These are phyloP conservation scores for Setophaga petechia DNA, from an alignment of 2,113 vertebrate genomes.

Conservation along the genomic window DNA sequence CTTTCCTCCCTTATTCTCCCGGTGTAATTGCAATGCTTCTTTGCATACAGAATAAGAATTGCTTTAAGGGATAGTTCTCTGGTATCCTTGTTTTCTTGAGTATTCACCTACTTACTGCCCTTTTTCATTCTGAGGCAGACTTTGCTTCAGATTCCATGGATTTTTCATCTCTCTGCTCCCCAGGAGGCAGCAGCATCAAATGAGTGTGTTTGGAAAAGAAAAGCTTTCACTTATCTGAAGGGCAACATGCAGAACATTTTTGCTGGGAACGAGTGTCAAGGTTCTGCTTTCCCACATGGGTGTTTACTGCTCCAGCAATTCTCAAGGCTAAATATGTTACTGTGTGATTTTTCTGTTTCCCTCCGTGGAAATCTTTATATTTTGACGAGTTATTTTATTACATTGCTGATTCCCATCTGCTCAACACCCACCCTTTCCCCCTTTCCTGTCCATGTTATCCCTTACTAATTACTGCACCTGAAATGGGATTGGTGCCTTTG, in stretches of 20 bases:
- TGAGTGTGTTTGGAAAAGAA: neutral
- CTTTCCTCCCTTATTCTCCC: neutral
- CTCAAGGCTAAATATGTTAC: neutral
- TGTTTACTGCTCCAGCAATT: neutral
- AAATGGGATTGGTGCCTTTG: neutral
- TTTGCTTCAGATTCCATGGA: neutral
- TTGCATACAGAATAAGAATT: constrained; percentile 18
- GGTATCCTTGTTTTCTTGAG: neutral
- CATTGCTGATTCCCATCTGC: neutral
- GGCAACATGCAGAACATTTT: neutral
- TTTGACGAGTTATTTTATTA: neutral
- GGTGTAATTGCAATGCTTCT: neutral
- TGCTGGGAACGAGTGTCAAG: neutral
- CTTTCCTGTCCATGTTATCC: neutral
- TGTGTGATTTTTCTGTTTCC: neutral
- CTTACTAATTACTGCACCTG: neutral
- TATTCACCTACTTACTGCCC: neutral
- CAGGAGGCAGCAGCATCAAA: neutral
- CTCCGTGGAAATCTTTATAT: neutral
- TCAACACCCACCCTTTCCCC: neutral
- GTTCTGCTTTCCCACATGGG: neutral
- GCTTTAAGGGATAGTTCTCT: neutral
- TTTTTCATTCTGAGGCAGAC: neutral
- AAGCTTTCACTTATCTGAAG: neutral
- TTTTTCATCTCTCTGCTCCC: neutral